Evolutionary conservation across 2,113 vertebrate genomes (phyloP), one percentile per base, ranked within the genome.

Genomic region (Esox niger): DNA sequence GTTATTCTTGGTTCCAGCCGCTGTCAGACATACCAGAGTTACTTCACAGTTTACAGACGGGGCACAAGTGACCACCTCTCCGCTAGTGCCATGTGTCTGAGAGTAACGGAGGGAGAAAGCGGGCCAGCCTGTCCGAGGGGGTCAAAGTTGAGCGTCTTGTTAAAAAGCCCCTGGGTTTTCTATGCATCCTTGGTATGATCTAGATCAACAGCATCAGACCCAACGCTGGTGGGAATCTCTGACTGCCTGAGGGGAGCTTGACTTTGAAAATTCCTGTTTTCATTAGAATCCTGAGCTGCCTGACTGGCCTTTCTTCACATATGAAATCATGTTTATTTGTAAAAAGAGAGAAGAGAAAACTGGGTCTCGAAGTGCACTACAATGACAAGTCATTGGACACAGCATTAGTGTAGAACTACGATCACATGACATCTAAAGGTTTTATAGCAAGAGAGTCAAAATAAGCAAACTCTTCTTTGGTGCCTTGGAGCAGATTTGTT

Each of bases 11-110:
- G 85, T 81, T 62, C 59, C 33, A 81, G 66, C 54, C 46, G 68
- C 71, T 69, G 79, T 84, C 86, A 82, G 73, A 82, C 76, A 88
- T 85, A 79, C 82, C 82, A 72, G 38, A 68, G 66, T 66, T 69
- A 68, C 68, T 77, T 57, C 69, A 68, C 69, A 79, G 69, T 85
- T 87, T 81, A 76, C 62, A 75, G 74, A 80, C 46, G 25, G 30
- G 0, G 66, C 66, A 62, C 30, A 1, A 56, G 68, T 62, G n/a
- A 20, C 57, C 62, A 13, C 31, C 0, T 62, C 66, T 73, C 66
- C 30, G 64, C 57, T 47, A 7, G 27, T 35, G 68, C 59, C 47
- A 56, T 71, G 62, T 73, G 77, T 73, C 69, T 79, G 69, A 76
- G 79, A 84, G 81, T 77, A 74, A 79, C 38, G 57, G 67, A 67